A percentile compares a stretch with the other conserved stretches of the same genome.
Evolutionary conservation across 2,113 vertebrate genomes (phyloP).

Genomic region (Andinoacara biseriatus): DNA sequence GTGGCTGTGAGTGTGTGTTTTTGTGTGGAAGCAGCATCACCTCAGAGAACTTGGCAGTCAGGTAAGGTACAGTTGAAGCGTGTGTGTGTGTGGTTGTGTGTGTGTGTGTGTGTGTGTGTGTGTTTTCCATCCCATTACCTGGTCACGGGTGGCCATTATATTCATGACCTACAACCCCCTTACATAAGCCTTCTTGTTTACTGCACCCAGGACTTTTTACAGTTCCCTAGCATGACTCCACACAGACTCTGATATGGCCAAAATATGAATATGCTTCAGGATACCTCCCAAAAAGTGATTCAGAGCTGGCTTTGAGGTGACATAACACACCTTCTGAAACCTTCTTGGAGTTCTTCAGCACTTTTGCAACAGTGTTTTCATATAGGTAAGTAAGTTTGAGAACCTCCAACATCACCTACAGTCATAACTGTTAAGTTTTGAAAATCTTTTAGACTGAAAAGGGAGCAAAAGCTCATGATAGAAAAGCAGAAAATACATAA

Average conservation of each 20-base stretch:
- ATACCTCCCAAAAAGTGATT: slow-evolving; percentile 25
- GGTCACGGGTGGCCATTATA: slow-evolving; percentile 27
- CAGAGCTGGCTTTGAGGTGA: slow-evolving; percentile 1
- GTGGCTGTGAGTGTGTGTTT: neutral
- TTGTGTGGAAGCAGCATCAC: neutral
- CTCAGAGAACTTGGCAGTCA: slow-evolving; percentile 4
- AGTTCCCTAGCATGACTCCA: neutral
- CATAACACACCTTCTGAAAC: neutral
- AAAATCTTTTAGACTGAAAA: neutral
- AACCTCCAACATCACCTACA: neutral
- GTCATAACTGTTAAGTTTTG: neutral
- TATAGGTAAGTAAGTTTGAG: neutral
- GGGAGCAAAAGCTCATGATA: neutral
- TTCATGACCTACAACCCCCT: slow-evolving; percentile 6
- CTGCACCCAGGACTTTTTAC: slow-evolving; percentile 3
- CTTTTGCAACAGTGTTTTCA: neutral
- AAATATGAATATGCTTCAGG: slow-evolving; percentile 8
- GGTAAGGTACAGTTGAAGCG: neutral
- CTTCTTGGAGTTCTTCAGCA: neutral
- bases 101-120: neutral
- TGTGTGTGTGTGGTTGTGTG: neutral
- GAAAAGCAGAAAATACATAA: neutral
- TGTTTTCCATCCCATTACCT: slow-evolving; percentile 17
- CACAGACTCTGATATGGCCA: slow-evolving; percentile 31
- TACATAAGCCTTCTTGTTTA: slow-evolving; percentile 33